Conservation (phyloP, 2,113 vertebrate species). For the Oryzias javanicus region DNA sequence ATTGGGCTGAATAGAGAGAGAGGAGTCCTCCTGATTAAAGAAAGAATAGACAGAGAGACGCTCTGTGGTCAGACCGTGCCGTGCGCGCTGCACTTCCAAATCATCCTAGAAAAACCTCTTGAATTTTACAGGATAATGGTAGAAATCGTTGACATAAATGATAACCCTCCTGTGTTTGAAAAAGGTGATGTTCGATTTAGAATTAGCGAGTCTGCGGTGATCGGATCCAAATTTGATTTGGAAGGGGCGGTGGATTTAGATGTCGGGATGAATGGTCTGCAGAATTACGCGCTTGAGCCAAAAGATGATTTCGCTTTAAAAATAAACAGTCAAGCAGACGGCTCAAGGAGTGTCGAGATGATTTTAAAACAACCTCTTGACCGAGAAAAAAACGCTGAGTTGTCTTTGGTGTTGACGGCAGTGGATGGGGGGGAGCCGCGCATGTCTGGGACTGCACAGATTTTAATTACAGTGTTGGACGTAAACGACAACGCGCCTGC, state of each 20-base stretch:
- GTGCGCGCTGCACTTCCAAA: conserved; percentile 58
- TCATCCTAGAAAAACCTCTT: conserved; percentile 67
- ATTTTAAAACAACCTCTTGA: conserved; percentile 65
- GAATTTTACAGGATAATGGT: conserved; percentile 57
- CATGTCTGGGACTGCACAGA: conserved; percentile 59
- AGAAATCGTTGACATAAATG: conserved; percentile 61
- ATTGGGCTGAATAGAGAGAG: conserved; percentile 64
- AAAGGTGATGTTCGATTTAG: conserved; percentile 54
- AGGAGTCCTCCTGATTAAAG: conserved; percentile 52
- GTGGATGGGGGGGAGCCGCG: conserved; percentile 65
- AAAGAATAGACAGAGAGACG: conserved; percentile 60
- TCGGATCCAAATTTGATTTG: conserved; percentile 49
- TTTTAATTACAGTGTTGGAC: conserved; percentile 68
- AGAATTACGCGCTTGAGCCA: conserved; percentile 62
- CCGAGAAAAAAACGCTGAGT: conserved; percentile 52
- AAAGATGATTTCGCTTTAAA: conserved; percentile 71
- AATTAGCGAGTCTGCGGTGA: conserved; percentile 47
- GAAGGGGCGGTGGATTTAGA: conserved; percentile 56
- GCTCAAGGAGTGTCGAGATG: conserved; percentile 69
- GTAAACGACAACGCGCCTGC: conserved; percentile 34
- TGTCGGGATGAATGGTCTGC: conserved; percentile 53
- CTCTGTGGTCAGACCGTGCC: conserved; percentile 51
- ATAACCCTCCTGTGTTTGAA: conserved; percentile 67
- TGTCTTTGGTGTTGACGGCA: conserved; percentile 58
- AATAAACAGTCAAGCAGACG: conserved; percentile 41